Percentiles rank a stretch among this genome's conserved stretches.
Evolutionary conservation across 2,113 vertebrate species (phyloP).

Genomic region (Seriola quinqueradiata): DNA sequence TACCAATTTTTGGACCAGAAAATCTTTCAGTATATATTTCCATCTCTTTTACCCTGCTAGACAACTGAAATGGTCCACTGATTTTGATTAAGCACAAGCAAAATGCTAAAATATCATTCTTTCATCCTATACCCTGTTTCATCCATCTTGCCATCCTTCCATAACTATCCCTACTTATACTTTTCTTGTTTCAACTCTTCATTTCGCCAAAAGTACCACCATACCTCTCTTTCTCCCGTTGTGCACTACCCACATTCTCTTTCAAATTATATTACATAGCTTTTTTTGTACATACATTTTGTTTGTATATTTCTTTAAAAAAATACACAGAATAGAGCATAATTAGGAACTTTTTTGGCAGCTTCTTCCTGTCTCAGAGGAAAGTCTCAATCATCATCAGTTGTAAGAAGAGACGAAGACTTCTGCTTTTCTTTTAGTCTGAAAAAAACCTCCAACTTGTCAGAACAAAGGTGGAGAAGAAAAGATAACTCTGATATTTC

Average conservation of each 20-base stretch:
- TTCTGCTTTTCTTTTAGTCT: conserved; percentile 63
- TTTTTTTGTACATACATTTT: conserved; percentile 77
- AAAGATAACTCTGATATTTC: conserved; percentile 60
- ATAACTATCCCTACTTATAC: conserved; percentile 26
- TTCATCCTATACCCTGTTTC: conserved; percentile 81
- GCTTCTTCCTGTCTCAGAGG: conserved; percentile 74
- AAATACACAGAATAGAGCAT: conserved; percentile 81
- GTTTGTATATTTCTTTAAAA: conserved; percentile 79
- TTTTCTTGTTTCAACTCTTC: conserved; percentile 52
- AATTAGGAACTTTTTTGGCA: conserved; percentile 83
- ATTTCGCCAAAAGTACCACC: conserved; percentile 59
- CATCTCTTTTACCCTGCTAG: conserved; percentile 65
- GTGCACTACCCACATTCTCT: conserved; percentile 67
- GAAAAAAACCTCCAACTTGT: conserved; percentile 64
- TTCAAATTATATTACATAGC: conserved; percentile 79
- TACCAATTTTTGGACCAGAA: not conserved
- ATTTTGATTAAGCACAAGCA: conserved; percentile 59
- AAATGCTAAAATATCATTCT: conserved; percentile 60
- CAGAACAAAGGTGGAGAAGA: conserved; percentile 65
- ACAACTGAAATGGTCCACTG: conserved; percentile 44
- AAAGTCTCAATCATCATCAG: conserved; percentile 61
- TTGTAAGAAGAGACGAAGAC: conserved; percentile 55
- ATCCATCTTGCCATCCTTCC: conserved; percentile 55
- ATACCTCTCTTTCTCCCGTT: conserved; percentile 54
- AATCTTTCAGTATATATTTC: conserved; percentile 15